Conservation (phyloP, 2,797 vertebrate genomes). For the Sebastes cheni region DNA sequence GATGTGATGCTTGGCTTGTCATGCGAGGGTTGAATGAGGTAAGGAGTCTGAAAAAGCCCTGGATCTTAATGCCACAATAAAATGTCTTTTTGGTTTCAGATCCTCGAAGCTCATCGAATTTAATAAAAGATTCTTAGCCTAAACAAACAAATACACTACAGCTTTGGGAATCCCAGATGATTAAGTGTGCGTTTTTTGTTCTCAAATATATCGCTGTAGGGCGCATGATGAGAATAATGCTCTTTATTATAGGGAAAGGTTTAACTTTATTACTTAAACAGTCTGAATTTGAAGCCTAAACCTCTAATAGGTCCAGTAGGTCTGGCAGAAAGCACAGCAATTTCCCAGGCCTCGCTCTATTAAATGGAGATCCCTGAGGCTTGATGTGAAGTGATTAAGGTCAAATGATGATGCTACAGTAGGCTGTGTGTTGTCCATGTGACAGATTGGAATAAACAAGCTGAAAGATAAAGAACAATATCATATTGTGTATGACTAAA, state of each 20-base stretch:
- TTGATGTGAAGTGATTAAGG: conserved; percentile 49
- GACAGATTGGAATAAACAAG: conserved; percentile 35
- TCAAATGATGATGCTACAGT: conserved; percentile 29
- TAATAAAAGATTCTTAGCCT: background rate
- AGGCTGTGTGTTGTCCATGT: conserved; percentile 20
- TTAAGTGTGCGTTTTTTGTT: background rate
- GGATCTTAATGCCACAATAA: background rate
- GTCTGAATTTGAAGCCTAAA: background rate
- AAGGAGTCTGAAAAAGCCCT: background rate
- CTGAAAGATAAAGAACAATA: background rate
- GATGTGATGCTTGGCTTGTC: conserved; percentile 47
- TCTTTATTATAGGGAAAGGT: background rate
- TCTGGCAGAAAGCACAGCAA: background rate
- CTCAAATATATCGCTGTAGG: background rate
- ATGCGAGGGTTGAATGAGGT: conserved; percentile 34
- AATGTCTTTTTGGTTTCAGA: background rate
- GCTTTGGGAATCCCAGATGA: background rate
- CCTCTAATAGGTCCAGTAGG: background rate
- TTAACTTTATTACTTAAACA: background rate
- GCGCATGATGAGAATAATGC: background rate
- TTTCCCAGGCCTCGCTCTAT: conserved; percentile 12
- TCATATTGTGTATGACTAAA: conserved; percentile 16
- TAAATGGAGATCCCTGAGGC: conserved; percentile 25
- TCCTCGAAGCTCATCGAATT: background rate
- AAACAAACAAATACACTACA: background rate